phyloP scores from a whole-genome alignment of 2,113 vertebrate genomes.

The Cacatua alba region DNA sequence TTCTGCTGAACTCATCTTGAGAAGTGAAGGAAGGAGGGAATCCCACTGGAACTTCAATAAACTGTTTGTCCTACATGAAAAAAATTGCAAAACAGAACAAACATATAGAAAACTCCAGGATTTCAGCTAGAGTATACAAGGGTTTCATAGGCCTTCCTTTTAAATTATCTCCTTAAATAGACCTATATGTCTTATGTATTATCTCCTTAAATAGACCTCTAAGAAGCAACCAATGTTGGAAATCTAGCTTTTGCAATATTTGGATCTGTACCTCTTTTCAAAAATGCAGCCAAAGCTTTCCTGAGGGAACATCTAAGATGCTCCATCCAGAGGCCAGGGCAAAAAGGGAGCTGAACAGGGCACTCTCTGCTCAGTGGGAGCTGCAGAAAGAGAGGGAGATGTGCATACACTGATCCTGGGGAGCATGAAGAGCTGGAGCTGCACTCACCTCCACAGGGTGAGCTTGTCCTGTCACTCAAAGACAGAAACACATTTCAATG shows the following conservation, averaged over 20 bases:
- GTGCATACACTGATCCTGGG: neutral
- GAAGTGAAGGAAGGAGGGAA: neutral
- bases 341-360: neutral
- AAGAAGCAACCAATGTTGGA: neutral
- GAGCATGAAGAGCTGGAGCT: neutral
- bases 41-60: neutral
- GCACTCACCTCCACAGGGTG: neutral
- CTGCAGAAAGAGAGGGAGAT: neutral
- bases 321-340: neutral
- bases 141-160: neutral
- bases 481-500: neutral
- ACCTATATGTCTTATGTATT: too few species aligned
- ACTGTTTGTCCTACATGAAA: neutral
- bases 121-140: neutral
- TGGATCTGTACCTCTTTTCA: neutral
- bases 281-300: neutral
- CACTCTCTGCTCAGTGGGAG: rapidly evolving
- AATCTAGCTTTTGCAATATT: neutral
- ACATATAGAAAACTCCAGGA: neutral
- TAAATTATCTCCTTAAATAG: neutral
- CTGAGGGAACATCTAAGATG: neutral
- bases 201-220: neutral
- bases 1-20: neutral
- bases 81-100: neutral
- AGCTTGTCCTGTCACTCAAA: neutral